Percentiles rank a stretch among this genome's conserved stretches.
Evolutionary conservation across 2,888 invertebrate genomes (phyloP).

Genomic region (Apodemia hepburni): DNA sequence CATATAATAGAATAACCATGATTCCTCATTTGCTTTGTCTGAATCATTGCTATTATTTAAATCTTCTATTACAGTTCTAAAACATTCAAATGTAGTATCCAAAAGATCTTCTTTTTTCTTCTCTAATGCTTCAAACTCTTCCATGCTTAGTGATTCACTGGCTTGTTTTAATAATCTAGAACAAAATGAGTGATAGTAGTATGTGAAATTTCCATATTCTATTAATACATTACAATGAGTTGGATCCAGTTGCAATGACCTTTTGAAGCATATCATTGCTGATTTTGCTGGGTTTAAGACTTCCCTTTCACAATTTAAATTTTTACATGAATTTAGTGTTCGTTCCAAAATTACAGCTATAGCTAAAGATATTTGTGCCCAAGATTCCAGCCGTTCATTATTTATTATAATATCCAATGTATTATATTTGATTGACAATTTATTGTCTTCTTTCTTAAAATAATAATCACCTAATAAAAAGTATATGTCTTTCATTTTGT

Average conservation of each 20-base stretch:
- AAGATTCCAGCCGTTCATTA: conserved; percentile 91
- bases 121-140: conserved; percentile 86
- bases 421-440: conserved; percentile 89
- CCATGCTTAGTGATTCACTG: conserved; percentile 86
- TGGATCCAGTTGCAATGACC: conserved; percentile 87
- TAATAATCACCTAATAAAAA: conserved; percentile 96
- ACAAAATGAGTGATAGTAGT: conserved; percentile 94
- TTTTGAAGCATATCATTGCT: conserved; percentile 89
- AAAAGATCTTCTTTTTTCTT: conserved; percentile 90
- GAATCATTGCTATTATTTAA: conserved; percentile 72
- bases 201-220: conserved; percentile 94
- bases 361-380: conserved; percentile 94
- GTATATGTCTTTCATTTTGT: conserved; percentile 87
- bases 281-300: conserved; percentile 85
- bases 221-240: conserved; percentile 90
- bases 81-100: conserved; percentile 88
- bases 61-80: conserved; percentile 83
- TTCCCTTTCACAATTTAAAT: conserved; percentile 79
- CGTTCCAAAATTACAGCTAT: conserved; percentile 89
- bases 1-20: conserved; percentile 97
- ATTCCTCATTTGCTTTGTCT: conserved; percentile 87
- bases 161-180: conserved; percentile 92
- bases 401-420: conserved; percentile 90
- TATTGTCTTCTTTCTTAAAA: conserved; percentile 91
- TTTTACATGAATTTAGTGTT: conserved; percentile 87